phyloP scores from a whole-genome alignment of 2,888 invertebrate species.

The Dichetophora obliterata region DNA sequence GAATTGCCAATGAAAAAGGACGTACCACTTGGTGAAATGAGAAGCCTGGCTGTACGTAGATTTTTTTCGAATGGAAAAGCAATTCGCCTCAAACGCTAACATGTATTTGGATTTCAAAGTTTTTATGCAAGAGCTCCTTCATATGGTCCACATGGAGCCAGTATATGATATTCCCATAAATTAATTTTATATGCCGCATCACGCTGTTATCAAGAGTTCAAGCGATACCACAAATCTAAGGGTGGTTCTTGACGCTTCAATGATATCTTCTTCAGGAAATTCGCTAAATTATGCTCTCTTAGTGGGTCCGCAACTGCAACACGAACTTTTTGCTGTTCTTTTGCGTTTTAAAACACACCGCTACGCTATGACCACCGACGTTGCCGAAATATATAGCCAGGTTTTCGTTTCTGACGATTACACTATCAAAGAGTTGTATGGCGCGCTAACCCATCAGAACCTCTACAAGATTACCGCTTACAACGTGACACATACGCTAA shows the following conservation, averaged over 20 bases:
- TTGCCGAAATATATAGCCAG: conserved; percentile 46
- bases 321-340: conserved; percentile 36
- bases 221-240: conserved; percentile 11
- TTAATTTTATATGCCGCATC: conserved; percentile 32
- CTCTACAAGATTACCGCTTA: conserved; percentile 41
- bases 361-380: conserved; percentile 43
- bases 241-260: conserved; percentile 30
- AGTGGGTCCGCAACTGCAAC: conserved; percentile 14
- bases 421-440: conserved; percentile 35
- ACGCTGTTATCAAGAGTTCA: background rate
- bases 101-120: background rate
- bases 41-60: background rate
- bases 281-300: conserved; percentile 17
- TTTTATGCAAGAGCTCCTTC: conserved; percentile 17
- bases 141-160: conserved; percentile 21
- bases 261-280: background rate
- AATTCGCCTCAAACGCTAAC: background rate
- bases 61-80: background rate
- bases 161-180: background rate
- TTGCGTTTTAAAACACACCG: conserved; percentile 40
- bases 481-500: conserved; percentile 38
- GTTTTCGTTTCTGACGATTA: conserved; percentile 25
- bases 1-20: conserved; percentile 3
- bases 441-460: conserved; percentile 35
- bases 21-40: background rate